A percentile compares a stretch with the other conserved stretches of the same genome.
These are phyloP conservation scores for Ophion slaviceki DNA, from an alignment of 2,888 invertebrate species.

Conservation along the genomic window DNA sequence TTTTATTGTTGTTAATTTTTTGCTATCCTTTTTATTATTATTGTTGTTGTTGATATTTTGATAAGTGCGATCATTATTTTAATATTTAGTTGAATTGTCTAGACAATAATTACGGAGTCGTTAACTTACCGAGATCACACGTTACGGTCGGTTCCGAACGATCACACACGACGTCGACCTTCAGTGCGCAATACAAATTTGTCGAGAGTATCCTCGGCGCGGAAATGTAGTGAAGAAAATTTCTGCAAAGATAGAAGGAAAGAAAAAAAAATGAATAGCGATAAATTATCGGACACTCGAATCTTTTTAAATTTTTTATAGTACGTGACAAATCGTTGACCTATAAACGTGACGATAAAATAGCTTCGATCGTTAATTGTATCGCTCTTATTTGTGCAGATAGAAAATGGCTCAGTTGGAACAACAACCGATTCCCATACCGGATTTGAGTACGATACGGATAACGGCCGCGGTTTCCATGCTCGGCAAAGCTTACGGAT, in stretches of 20 bases:
- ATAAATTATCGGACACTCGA: neutral
- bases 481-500: conserved; percentile 85
- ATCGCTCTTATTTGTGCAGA: conserved; percentile 38
- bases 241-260: conserved; percentile 84
- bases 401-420: conserved; percentile 79
- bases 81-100: too few relatives aligned
- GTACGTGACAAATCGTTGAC: too few relatives aligned
- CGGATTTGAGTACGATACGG: conserved; percentile 84
- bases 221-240: conserved; percentile 89
- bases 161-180: conserved; percentile 91
- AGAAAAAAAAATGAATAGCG: conserved; percentile 31
- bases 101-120: neutral
- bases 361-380: neutral
- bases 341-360: too few relatives aligned
- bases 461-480: conserved; percentile 85
- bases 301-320: too few relatives aligned
- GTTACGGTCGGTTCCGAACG: conserved; percentile 90
- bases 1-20: too few relatives aligned
- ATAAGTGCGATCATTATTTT: neutral
- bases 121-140: conserved; percentile 84
- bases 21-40: too few relatives aligned
- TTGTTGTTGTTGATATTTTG: too few relatives aligned
- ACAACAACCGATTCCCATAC: conserved; percentile 83
- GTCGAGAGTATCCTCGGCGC: conserved; percentile 88
- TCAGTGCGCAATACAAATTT: conserved; percentile 90